Conservation (phyloP, 2,888 invertebrate species). For the Drosophila vallismaia region DNA sequence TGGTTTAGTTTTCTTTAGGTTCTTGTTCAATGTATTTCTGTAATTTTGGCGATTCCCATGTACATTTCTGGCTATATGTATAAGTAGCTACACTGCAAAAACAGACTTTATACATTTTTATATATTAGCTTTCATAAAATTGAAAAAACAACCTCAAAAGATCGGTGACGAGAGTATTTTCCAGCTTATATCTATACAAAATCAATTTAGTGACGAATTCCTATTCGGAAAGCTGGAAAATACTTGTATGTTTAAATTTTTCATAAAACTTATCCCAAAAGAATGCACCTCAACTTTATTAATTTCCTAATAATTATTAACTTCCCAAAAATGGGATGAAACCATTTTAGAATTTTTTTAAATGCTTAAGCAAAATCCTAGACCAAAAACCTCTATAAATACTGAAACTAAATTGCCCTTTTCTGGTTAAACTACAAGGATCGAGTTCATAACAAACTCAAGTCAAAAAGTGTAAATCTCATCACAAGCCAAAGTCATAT, state of each 20-base stretch:
- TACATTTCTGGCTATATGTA: neutral
- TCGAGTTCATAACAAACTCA: slow-evolving; percentile 47
- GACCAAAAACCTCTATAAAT: neutral
- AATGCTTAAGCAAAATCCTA: neutral
- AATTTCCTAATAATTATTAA: too few species aligned
- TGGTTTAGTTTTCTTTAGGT: slow-evolving; percentile 60
- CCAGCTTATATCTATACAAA: too few species aligned
- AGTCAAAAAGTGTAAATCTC: slow-evolving; percentile 57
- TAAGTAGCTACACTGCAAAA: neutral
- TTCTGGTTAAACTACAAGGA: slow-evolving; percentile 23
- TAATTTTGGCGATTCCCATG: slow-evolving; percentile 11
- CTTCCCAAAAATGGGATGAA: too few species aligned
- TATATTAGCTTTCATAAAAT: too few species aligned
- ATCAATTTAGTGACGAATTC: too few species aligned
- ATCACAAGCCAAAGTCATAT: slow-evolving; percentile 65
- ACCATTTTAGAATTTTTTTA: slow-evolving; percentile 13
- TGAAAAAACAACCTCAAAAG: too few species aligned
- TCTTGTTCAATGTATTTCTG: slow-evolving; percentile 12
- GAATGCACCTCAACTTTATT: too few species aligned
- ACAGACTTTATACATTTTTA: neutral
- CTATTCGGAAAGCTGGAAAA: too few species aligned
- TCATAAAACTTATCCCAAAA: too few species aligned
- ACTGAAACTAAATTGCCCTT: slow-evolving; percentile 18
- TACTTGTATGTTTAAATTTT: too few species aligned
- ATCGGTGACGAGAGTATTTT: too few species aligned